Conservation (phyloP, 53 echinoderm and acorn worm species). For the Actinopyga echinites region DNA sequence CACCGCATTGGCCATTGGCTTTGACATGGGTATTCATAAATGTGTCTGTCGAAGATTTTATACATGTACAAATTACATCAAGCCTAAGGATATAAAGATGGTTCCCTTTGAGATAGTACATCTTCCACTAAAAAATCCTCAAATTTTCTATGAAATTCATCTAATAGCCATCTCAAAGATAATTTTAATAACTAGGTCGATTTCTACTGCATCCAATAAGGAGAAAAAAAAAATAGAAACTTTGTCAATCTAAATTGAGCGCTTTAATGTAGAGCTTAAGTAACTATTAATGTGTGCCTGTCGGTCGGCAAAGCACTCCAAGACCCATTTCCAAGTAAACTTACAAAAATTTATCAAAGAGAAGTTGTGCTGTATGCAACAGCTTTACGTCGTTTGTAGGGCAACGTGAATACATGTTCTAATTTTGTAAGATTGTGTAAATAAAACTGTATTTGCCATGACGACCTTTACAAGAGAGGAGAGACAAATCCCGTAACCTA, state of each 20-base stretch:
- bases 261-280: not conserved
- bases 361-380: not conserved
- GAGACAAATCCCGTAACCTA: constrained; percentile 27
- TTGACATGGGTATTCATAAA: constrained; percentile 33
- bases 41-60: constrained; percentile 40
- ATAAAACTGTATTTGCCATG: constrained; percentile 26
- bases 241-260: constrained; percentile 20
- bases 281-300: constrained; percentile 26
- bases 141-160: constrained; percentile 26
- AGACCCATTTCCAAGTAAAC: not conserved
- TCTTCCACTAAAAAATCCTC: not conserved
- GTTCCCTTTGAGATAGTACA: not conserved
- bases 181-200: constrained; percentile 44
- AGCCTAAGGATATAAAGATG: constrained; percentile 30
- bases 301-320: constrained; percentile 3
- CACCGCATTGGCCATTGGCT: constrained; percentile 41
- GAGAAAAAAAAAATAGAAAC: not conserved
- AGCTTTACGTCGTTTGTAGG: constrained; percentile 18
- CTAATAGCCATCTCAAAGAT: constrained; percentile 24
- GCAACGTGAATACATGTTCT: constrained; percentile 28
- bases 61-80: constrained; percentile 41
- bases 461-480: constrained; percentile 5
- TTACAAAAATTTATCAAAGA: not conserved
- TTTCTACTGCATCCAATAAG: constrained; percentile 16
- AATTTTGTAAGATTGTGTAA: not conserved